A percentile compares a stretch with the other conserved stretches of the same genome.
Conservation (phyloP, 2,113 vertebrate genomes). For the Chlamydotis undulata region DNA sequence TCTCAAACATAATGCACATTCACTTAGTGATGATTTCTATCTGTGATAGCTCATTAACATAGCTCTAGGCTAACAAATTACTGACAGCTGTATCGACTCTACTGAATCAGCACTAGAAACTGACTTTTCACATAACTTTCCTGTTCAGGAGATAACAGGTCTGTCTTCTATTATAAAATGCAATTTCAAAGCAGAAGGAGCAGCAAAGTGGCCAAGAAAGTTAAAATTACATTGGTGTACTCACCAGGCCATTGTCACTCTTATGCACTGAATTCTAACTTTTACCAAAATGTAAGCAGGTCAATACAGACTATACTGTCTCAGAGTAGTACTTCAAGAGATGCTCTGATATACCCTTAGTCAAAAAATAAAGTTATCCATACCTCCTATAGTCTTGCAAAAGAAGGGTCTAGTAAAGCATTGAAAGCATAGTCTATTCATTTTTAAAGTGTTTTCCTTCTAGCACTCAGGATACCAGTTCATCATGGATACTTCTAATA, state of each 20-base stretch:
- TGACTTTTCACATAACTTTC: background rate
- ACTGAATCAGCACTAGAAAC: background rate
- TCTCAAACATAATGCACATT: background rate
- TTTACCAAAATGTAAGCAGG: background rate
- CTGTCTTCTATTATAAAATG: background rate
- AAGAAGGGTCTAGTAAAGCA: background rate
- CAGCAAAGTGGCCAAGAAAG: background rate
- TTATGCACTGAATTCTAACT: background rate
- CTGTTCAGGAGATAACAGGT: background rate
- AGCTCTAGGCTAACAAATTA: background rate
- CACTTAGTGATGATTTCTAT: background rate
- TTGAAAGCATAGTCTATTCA: background rate
- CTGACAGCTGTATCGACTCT: background rate
- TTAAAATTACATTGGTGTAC: background rate
- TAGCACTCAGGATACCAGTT: background rate
- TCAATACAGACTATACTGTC: background rate
- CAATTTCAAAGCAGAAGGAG: background rate
- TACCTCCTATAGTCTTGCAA: background rate
- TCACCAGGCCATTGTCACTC: background rate
- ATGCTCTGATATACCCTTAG: background rate
- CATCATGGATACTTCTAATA: background rate
- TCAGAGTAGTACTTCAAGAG: background rate
- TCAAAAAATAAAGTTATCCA: background rate
- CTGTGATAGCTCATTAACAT: background rate
- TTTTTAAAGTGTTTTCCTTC: background rate